Evolutionary conservation across 2,888 invertebrate genomes (phyloP).

Genomic region (Beris morrisii): DNA sequence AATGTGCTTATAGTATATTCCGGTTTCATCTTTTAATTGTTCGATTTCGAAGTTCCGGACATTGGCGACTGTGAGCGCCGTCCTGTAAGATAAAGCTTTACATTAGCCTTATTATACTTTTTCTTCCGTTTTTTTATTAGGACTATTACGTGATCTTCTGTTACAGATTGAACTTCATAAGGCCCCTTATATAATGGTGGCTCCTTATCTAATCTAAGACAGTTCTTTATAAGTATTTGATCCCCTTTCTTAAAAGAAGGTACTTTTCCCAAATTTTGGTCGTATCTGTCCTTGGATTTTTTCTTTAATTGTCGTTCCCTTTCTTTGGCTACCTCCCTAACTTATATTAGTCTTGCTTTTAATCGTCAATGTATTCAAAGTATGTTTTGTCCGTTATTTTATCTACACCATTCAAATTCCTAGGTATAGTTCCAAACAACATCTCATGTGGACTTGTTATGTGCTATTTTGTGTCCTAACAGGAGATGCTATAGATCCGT

Average conservation of each 20-base stretch:
- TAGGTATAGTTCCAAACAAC: too few relatives aligned
- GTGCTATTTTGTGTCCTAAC: too few relatives aligned
- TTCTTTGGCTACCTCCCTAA: slow-evolving; percentile 1
- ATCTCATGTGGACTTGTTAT: neutral
- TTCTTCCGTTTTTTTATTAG: neutral
- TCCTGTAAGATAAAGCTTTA: slow-evolving; percentile 6
- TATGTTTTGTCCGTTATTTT: slow-evolving; percentile 1
- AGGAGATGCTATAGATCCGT: too few relatives aligned
- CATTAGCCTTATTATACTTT: slow-evolving; percentile 11
- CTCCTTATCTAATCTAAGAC: slow-evolving; percentile 16
- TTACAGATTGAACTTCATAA: neutral
- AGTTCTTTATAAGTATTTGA: slow-evolving; percentile 26
- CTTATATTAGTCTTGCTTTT: slow-evolving; percentile 23
- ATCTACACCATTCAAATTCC: slow-evolving; percentile 3
- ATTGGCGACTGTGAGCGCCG: slow-evolving; percentile 3
- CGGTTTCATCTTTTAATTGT: slow-evolving; percentile 7
- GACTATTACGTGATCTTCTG: neutral
- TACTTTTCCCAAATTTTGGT: slow-evolving; percentile 26
- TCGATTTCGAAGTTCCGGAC: slow-evolving; percentile 16
- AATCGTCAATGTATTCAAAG: slow-evolving; percentile 29
- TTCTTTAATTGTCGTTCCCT: slow-evolving; percentile 17
- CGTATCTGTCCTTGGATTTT: slow-evolving; percentile 27
- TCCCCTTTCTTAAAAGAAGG: slow-evolving; percentile 29
- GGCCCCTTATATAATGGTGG: slow-evolving; percentile 23
- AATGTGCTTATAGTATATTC: slow-evolving; percentile 26